These are phyloP conservation scores for Scytalopus superciliaris DNA, from an alignment of 2,113 vertebrate species.

Conservation along the genomic window DNA sequence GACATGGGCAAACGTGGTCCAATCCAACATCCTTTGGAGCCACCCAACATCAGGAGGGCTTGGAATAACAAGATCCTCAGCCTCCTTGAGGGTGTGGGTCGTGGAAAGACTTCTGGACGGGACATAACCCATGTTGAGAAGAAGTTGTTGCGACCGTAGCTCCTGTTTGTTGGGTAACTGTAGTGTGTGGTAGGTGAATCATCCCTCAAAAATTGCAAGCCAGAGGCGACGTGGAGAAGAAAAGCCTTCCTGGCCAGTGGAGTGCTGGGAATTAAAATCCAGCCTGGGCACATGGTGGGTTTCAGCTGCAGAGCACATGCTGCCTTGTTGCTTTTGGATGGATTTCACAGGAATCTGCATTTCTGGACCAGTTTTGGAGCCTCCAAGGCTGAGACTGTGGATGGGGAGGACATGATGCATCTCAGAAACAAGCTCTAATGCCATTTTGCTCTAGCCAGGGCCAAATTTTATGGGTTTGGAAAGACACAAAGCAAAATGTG, in stretches of 20 bases:
- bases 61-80: not conserved
- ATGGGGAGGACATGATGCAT: not conserved
- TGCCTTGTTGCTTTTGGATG: slow-evolving; percentile 32
- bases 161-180: slow-evolving; percentile 22
- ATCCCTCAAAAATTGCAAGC: slow-evolving; percentile 45
- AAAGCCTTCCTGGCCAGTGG: not conserved
- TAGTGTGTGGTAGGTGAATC: slow-evolving; percentile 55
- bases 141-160: not conserved
- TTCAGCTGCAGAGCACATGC: slow-evolving; percentile 47
- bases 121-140: fast-evolving
- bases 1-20: not conserved
- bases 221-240: not conserved
- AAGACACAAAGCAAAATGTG: not conserved
- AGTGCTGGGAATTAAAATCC: not conserved
- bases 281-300: not conserved
- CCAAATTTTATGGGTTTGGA: not conserved
- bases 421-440: not conserved
- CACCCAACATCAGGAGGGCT: not conserved
- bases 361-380: not conserved
- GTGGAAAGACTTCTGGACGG: not conserved
- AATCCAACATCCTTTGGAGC: not conserved
- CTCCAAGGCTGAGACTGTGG: not conserved
- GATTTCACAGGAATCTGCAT: slow-evolving; percentile 17
- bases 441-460: not conserved
- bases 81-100: not conserved